phyloP scores from a whole-genome alignment of 2,113 vertebrate genomes.

The Ceyx margarethae region DNA sequence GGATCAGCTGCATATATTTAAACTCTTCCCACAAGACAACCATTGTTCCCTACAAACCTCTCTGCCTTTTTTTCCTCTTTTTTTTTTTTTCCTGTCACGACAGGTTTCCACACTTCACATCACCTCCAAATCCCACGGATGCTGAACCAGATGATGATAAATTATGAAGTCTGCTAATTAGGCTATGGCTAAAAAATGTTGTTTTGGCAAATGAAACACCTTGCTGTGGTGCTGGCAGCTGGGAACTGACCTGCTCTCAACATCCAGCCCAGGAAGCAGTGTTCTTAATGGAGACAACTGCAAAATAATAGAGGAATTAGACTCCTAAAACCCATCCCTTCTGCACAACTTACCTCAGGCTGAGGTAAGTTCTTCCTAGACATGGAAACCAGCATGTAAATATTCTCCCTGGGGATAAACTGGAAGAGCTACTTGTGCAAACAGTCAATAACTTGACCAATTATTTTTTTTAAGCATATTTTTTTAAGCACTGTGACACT shows the following conservation, averaged over 20 bases:
- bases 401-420: accelerated
- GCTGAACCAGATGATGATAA: background rate
- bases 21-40: slow-evolving; percentile 62
- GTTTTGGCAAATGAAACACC: background rate
- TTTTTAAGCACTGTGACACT: background rate
- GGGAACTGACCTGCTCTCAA: background rate
- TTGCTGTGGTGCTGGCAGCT: background rate
- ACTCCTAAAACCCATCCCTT: background rate
- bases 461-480: background rate
- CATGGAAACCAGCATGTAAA: accelerated
- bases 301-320: background rate
- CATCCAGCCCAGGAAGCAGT: background rate
- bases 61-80: background rate
- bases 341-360: background rate
- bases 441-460: background rate
- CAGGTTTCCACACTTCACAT: slow-evolving; percentile 39
- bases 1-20: slow-evolving; percentile 61
- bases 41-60: slow-evolving; percentile 56
- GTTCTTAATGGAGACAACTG: background rate
- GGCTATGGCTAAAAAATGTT: background rate
- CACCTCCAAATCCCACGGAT: background rate
- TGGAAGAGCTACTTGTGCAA: background rate
- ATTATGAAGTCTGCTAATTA: background rate
- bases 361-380: background rate
- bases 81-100: background rate